Evolutionary conservation across 92 coral and sea anemone genomes (phyloP).

Genomic region (Porites evermanni): DNA sequence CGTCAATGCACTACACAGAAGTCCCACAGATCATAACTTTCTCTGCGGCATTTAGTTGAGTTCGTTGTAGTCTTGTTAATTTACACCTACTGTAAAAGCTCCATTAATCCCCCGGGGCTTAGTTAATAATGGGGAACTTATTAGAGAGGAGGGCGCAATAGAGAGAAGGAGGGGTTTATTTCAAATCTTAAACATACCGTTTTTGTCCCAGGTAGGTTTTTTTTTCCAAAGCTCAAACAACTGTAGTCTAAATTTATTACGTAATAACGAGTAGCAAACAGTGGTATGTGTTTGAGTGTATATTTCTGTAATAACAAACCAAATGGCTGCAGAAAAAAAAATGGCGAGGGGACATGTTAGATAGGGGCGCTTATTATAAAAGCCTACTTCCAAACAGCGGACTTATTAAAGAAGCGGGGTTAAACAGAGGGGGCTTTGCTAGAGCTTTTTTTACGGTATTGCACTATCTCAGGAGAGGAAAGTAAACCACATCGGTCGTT

Average conservation of each 20-base stretch:
- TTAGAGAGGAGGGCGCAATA: not conserved
- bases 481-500: too few species aligned
- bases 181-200: constrained; percentile 29
- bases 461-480: too few species aligned
- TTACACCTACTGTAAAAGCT: constrained; percentile 1
- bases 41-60: not conserved
- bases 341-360: not conserved
- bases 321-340: constrained; percentile 1
- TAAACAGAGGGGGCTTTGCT: too few species aligned
- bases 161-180: constrained; percentile 10
- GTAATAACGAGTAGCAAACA: constrained; percentile 16
- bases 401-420: too few species aligned
- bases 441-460: too few species aligned
- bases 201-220: constrained; percentile 14
- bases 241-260: constrained; percentile 22
- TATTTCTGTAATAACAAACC: not conserved
- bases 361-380: not conserved
- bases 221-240: constrained; percentile 21
- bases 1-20: not conserved
- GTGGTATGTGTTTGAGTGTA: constrained; percentile 8
- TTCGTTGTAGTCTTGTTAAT: not conserved
- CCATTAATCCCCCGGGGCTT: constrained; percentile 17
- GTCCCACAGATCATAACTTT: not conserved
- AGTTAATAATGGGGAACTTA: not conserved
- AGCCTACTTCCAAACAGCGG: too few species aligned